Evolutionary conservation across 2,113 vertebrate species (phyloP).

Genomic region (Sarotherodon lohbergeri): DNA sequence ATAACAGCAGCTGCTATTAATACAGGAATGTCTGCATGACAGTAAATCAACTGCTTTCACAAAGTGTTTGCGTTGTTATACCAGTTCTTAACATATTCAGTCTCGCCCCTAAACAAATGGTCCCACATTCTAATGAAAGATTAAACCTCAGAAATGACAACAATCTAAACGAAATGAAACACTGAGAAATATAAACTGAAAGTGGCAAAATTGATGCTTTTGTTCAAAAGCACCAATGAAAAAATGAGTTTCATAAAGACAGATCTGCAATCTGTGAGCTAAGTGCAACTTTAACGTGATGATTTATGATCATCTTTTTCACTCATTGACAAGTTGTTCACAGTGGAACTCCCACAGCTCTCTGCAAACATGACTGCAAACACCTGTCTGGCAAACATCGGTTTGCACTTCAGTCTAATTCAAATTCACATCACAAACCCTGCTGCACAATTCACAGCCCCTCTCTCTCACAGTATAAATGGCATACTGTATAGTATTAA

Average conservation of each 20-base stretch:
- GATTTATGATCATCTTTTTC: background rate
- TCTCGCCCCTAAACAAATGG: background rate
- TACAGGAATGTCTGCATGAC: background rate
- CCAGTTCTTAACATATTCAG: background rate
- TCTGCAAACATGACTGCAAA: slow-evolving; percentile 12
- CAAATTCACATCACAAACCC: slow-evolving; percentile 45
- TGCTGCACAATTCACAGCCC: slow-evolving; percentile 6
- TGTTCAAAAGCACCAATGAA: background rate
- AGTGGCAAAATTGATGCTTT: background rate
- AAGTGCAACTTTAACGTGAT: background rate
- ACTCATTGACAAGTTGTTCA: background rate
- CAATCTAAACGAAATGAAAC: background rate
- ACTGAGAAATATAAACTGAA: background rate
- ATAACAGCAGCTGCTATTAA: background rate
- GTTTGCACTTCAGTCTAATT: slow-evolving; percentile 44
- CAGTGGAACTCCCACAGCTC: background rate
- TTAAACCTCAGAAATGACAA: background rate
- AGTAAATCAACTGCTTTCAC: background rate
- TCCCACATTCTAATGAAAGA: background rate
- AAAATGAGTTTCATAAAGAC: background rate
- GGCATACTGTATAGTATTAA: background rate
- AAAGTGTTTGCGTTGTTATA: background rate
- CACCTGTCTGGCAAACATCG: slow-evolving; percentile 21
- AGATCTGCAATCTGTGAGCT: background rate
- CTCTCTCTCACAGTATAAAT: background rate